phyloP scores from a whole-genome alignment of 2,888 invertebrate genomes.

The Kuschelorhynchus macadamiae region DNA sequence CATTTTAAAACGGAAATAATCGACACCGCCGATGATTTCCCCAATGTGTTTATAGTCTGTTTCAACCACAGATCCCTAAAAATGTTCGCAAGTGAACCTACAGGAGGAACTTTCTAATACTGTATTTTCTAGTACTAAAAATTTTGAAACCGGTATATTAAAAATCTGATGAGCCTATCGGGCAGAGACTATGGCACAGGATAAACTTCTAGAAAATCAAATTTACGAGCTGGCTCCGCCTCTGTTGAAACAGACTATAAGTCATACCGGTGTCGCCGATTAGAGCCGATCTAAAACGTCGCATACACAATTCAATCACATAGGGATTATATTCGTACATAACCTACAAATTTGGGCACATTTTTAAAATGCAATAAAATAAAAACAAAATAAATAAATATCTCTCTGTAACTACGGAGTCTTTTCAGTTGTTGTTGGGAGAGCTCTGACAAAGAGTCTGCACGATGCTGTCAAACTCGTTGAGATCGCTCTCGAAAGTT shows the following conservation, averaged over 20 bases:
- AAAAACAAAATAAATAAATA: slow-evolving; percentile 42
- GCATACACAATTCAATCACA: slow-evolving; percentile 39
- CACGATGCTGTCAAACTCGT: slow-evolving; percentile 83
- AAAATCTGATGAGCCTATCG: too few species aligned
- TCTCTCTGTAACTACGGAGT: slow-evolving; percentile 5
- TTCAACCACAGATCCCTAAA: not conserved
- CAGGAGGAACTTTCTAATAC: not conserved
- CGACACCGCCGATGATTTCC: slow-evolving; percentile 9
- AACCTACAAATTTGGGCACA: slow-evolving; percentile 41
- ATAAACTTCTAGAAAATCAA: too few species aligned
- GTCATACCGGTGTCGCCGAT: slow-evolving; percentile 14
- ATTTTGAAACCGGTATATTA: too few species aligned
- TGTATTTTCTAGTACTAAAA: too few species aligned
- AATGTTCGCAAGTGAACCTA: too few species aligned
- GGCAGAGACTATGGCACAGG: slow-evolving; percentile 2
- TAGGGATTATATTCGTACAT: slow-evolving; percentile 41
- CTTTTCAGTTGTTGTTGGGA: slow-evolving; percentile 67
- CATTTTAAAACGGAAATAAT: slow-evolving; percentile 26
- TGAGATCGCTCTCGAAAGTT: slow-evolving; percentile 81
- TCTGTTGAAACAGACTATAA: slow-evolving; percentile 11
- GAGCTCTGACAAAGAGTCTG: slow-evolving; percentile 78
- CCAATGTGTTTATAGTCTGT: slow-evolving; percentile 2
- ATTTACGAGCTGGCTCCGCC: too few species aligned
- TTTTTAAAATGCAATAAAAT: slow-evolving; percentile 38
- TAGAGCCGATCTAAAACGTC: slow-evolving; percentile 47